Conservation (phyloP, 2,797 vertebrate species). For the Myripristis murdjan region DNA sequence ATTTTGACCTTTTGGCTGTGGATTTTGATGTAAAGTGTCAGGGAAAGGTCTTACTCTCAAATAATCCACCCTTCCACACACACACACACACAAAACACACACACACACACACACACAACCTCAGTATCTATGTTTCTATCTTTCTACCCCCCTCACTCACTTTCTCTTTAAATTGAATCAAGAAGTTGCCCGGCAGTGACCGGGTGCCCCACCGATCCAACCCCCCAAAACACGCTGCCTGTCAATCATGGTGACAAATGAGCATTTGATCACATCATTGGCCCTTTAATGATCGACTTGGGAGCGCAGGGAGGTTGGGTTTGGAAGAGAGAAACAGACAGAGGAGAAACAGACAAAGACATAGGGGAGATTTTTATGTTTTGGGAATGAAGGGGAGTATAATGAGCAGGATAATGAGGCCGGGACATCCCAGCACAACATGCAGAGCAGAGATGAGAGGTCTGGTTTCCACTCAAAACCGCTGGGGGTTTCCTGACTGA, state of each 20-base stretch:
- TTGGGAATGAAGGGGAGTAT: conserved; percentile 57
- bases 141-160: not conserved
- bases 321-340: conserved; percentile 16
- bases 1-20: not conserved
- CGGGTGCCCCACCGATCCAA: conserved; percentile 27
- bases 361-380: conserved; percentile 60
- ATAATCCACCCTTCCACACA: no score
- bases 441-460: conserved; percentile 70
- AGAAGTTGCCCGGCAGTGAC: conserved; percentile 48
- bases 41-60: not conserved
- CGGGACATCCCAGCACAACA: conserved; percentile 75
- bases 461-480: conserved; percentile 74
- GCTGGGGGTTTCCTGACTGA: conserved; percentile 76
- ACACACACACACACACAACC: not conserved
- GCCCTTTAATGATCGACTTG: conserved; percentile 64
- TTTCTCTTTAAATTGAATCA: conserved; percentile 62
- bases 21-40: not conserved
- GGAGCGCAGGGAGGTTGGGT: conserved; percentile 21
- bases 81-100: not conserved
- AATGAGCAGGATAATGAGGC: conserved; percentile 76
- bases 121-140: conserved; percentile 32
- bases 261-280: conserved; percentile 73
- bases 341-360: conserved; percentile 54
- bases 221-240: conserved; percentile 53
- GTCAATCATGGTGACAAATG: conserved; percentile 82